A percentile compares a stretch with the other conserved stretches of the same genome.
phyloP scores from a whole-genome alignment of 2,113 vertebrate species.

The Oreamnos americanus region DNA sequence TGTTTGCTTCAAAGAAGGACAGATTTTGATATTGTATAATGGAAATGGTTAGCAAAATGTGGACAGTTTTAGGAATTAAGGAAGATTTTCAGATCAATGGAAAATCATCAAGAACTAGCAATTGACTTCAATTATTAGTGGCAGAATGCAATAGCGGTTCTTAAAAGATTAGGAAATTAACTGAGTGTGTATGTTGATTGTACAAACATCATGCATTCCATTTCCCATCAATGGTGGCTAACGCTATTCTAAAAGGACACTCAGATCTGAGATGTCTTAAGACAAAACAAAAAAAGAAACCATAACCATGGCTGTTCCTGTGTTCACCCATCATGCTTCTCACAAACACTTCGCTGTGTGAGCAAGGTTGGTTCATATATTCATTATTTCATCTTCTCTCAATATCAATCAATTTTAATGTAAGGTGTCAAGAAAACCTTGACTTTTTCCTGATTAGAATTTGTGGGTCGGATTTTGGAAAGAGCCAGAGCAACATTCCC shows the following conservation, averaged over 20 bases:
- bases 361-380: background rate
- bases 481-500: background rate
- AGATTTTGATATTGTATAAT: slow-evolving; percentile 46
- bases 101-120: slow-evolving; percentile 42
- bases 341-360: background rate
- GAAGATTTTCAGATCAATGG: slow-evolving; percentile 60
- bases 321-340: slow-evolving; percentile 31
- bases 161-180: slow-evolving; percentile 60
- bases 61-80: slow-evolving; percentile 57
- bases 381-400: slow-evolving; percentile 64
- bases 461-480: slow-evolving; percentile 6
- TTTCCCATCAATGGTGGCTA: slow-evolving; percentile 56
- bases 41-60: slow-evolving; percentile 58
- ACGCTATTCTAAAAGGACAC: slow-evolving; percentile 64
- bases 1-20: slow-evolving; percentile 55
- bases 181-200: background rate
- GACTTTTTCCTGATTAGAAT: slow-evolving; percentile 30
- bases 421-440: slow-evolving; percentile 50
- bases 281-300: background rate
- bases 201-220: slow-evolving; percentile 45
- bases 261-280: slow-evolving; percentile 58
- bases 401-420: slow-evolving; percentile 64
- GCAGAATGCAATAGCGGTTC: slow-evolving; percentile 41
- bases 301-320: slow-evolving; percentile 46
- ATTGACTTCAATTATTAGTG: slow-evolving; percentile 19